Evolutionary conservation across 2,888 invertebrate species (phyloP).

Genomic region (Mantis religiosa): DNA sequence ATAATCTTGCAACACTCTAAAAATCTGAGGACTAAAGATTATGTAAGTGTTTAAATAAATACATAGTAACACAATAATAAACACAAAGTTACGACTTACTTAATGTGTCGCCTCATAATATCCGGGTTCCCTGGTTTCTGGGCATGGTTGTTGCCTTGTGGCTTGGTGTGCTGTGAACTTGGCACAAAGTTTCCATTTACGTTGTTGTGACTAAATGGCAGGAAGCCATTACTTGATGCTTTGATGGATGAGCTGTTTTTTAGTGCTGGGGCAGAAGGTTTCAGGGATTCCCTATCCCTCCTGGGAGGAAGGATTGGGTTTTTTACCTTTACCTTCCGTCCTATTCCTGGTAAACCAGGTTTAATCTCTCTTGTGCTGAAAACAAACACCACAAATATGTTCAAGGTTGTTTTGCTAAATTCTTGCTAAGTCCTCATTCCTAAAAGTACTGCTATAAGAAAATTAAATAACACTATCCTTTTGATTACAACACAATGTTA

Average conservation of each 20-base stretch:
- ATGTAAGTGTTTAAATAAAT: too few relatives aligned
- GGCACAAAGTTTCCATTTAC: constrained; percentile 37
- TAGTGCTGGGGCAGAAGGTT: neutral
- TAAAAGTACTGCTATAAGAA: too few relatives aligned
- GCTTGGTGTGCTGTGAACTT: constrained; percentile 47
- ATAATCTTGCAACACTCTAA: too few relatives aligned
- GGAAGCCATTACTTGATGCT: constrained; percentile 38
- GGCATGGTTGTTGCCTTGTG: constrained; percentile 48
- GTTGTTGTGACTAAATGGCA: constrained; percentile 36
- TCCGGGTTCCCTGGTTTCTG: constrained; percentile 47
- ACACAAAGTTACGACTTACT: constrained; percentile 45
- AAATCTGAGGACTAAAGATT: too few relatives aligned
- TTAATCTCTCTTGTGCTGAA: constrained; percentile 89
- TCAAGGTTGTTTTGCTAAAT: neutral
- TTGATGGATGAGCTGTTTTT: constrained; percentile 24
- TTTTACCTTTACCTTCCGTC: constrained; percentile 71
- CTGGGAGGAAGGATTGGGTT: constrained; percentile 16
- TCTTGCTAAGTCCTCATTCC: too few relatives aligned
- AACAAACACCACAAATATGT: constrained; percentile 36
- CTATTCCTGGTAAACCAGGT: constrained; percentile 84
- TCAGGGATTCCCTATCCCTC: constrained; percentile 23
- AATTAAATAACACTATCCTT: too few relatives aligned
- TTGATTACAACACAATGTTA: too few relatives aligned
- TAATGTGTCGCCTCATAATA: constrained; percentile 68
- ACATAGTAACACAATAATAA: too few relatives aligned